Conservation (phyloP, 1,140 invertebrate species). For the Drosophila fuyamai region DNA sequence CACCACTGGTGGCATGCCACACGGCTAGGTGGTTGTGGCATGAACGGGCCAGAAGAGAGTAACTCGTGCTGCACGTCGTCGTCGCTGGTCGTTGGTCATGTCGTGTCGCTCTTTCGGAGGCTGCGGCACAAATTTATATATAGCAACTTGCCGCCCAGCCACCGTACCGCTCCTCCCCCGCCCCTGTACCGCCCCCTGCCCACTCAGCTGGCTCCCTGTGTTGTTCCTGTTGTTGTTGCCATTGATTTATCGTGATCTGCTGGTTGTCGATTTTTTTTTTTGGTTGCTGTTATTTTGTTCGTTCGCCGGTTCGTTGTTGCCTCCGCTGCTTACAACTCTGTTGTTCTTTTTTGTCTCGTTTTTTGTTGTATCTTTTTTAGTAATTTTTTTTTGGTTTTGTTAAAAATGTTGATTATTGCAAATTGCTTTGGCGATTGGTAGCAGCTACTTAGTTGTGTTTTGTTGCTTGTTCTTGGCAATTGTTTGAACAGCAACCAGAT, state of each 20-base stretch:
- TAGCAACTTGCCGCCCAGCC: conserved; percentile 32
- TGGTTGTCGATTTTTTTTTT: conserved; percentile 76
- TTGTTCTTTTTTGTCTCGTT: conserved; percentile 40
- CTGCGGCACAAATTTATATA: conserved; percentile 64
- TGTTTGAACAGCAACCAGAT: conserved; percentile 70
- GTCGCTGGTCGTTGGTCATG: conserved; percentile 75
- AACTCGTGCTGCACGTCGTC: conserved; percentile 82
- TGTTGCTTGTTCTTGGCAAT: conserved; percentile 75
- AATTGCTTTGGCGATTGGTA: conserved; percentile 82
- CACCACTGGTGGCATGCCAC: conserved; percentile 31
- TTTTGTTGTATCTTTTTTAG: conserved; percentile 38
- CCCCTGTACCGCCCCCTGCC: neutral
- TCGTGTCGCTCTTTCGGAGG: conserved; percentile 73
- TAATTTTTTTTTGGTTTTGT: conserved; percentile 51
- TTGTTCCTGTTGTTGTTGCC: conserved; percentile 58
- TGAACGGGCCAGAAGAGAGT: conserved; percentile 26
- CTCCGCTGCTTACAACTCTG: conserved; percentile 61
- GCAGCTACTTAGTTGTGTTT: conserved; percentile 82
- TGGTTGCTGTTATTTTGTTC: conserved; percentile 40
- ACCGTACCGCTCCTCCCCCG: neutral
- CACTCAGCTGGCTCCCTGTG: conserved; percentile 3
- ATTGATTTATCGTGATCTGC: conserved; percentile 81
- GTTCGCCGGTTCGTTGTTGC: conserved; percentile 37
- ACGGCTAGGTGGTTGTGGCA: conserved; percentile 46
- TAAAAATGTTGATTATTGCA: conserved; percentile 83